Conservation (phyloP, 2,113 vertebrate species). For the Mellivora capensis region DNA sequence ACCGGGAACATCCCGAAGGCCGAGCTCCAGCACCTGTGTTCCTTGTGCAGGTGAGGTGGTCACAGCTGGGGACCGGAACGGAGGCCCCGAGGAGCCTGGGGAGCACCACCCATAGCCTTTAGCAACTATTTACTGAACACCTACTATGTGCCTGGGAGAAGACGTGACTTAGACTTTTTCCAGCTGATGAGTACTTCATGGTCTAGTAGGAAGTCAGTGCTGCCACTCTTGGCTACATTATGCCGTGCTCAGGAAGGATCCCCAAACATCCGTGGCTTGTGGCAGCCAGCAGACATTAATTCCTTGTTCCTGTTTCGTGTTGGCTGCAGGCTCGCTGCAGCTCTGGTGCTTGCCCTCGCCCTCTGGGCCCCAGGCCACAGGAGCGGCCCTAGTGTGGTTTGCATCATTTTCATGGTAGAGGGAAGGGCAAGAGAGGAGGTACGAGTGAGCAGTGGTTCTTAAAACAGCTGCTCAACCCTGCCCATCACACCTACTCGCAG, state of each 20-base stretch:
- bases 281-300: too few relatives aligned
- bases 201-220: background rate
- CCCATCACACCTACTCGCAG: fast-evolving
- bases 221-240: background rate
- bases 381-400: background rate
- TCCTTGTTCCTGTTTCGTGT: fast-evolving
- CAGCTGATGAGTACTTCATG: too few relatives aligned
- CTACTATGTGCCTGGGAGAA: background rate
- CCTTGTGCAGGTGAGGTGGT: background rate
- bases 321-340: background rate
- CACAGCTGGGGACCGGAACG: background rate
- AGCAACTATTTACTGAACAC: background rate
- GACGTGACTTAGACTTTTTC: background rate
- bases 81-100: background rate
- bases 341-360: background rate
- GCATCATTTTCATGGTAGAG: background rate
- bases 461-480: too few relatives aligned
- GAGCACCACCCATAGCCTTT: too few relatives aligned
- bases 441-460: background rate
- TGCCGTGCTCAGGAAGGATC: too few relatives aligned
- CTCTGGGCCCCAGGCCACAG: background rate
- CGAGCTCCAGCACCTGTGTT: background rate
- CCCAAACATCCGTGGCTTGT: background rate
- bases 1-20: fast-evolving
- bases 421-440: background rate